Percentiles rank a stretch among this genome's conserved stretches.
phyloP scores from a whole-genome alignment of 2,888 invertebrate species.

The Eupithecia inturbata region DNA sequence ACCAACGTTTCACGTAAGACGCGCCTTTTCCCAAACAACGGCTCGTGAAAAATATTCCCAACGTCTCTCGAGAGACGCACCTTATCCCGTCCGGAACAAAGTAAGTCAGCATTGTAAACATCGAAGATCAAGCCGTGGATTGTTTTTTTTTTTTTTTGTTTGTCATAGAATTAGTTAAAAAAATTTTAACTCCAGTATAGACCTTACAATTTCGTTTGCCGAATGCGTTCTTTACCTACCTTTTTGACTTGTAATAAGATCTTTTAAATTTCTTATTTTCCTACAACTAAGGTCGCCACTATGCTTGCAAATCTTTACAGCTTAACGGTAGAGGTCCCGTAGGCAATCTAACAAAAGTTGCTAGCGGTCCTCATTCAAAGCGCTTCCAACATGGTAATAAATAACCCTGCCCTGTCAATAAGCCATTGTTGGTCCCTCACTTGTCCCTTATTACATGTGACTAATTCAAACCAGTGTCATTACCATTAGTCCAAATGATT shows the following conservation, averaged over 20 bases:
- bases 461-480: conserved; percentile 58
- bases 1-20: too few relatives aligned
- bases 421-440: conserved; percentile 19
- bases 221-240: neutral
- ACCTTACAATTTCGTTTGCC: neutral
- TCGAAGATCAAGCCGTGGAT: too few relatives aligned
- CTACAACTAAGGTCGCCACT: neutral
- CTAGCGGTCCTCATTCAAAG: conserved; percentile 17
- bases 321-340: conserved; percentile 9
- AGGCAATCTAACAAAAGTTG: conserved; percentile 10
- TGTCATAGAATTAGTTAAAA: neutral
- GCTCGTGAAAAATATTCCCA: too few relatives aligned
- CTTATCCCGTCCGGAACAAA: too few relatives aligned
- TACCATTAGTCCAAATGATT: conserved; percentile 57
- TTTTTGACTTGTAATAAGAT: neutral
- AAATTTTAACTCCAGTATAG: neutral
- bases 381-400: conserved; percentile 11
- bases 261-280: neutral
- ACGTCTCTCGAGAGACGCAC: too few relatives aligned
- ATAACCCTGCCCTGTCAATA: conserved; percentile 19
- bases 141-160: neutral
- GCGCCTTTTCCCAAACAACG: too few relatives aligned
- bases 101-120: too few relatives aligned
- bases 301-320: neutral
- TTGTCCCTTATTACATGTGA: conserved; percentile 39